A percentile compares a stretch with the other conserved stretches of the same genome.
Conservation (phyloP, 2,113 vertebrate genomes). For the Nyctibius bracteatus region DNA sequence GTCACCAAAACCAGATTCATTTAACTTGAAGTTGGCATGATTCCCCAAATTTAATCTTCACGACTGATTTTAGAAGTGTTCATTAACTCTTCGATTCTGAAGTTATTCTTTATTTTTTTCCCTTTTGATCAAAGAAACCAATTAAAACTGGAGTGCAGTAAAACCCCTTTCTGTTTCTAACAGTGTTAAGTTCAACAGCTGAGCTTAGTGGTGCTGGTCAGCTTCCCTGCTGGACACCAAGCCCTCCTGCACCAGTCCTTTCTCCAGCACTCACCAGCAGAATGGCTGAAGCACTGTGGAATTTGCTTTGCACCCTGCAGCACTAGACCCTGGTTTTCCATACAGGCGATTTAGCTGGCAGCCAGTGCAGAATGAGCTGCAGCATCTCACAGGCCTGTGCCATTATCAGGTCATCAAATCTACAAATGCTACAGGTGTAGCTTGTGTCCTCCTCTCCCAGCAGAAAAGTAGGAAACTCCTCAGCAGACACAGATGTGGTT, state of each 20-base stretch:
- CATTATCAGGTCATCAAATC: fast-evolving
- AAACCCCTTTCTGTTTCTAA: neutral
- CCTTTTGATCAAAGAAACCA: neutral
- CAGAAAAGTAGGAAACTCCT: neutral
- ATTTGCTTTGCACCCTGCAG: neutral
- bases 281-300: neutral
- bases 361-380: neutral
- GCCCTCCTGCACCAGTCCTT: neutral
- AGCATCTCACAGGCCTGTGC: neutral
- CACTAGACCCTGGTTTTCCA: neutral
- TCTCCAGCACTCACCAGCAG: neutral
- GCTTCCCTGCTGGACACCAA: neutral
- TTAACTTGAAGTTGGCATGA: neutral
- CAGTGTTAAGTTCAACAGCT: neutral
- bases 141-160: neutral
- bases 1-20: neutral
- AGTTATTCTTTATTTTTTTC: neutral
- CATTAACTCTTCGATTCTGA: neutral
- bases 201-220: neutral
- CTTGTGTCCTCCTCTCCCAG: neutral
- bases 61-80: neutral
- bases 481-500: neutral
- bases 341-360: neutral
- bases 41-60: neutral
- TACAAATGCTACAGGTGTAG: neutral